These are phyloP conservation scores for Sesia bembeciformis DNA, from an alignment of 2,888 invertebrate genomes.

Conservation along the genomic window DNA sequence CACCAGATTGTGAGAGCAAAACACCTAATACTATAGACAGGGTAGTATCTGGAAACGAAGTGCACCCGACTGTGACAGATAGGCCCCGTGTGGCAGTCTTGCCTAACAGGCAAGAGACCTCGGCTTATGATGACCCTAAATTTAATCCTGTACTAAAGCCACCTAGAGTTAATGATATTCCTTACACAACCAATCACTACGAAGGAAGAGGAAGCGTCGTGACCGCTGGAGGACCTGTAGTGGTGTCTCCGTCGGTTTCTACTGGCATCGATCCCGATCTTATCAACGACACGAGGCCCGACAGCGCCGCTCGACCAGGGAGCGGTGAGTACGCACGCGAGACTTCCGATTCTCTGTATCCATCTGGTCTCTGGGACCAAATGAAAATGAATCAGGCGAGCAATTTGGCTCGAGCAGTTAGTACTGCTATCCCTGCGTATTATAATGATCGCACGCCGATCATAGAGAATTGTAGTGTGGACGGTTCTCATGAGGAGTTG, in stretches of 20 bases:
- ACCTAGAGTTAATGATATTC: constrained; percentile 78
- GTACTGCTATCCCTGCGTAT: constrained; percentile 73
- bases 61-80: constrained; percentile 59
- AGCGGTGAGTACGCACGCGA: constrained; percentile 88
- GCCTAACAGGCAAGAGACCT: constrained; percentile 65
- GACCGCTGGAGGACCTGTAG: constrained; percentile 77
- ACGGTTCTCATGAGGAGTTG: constrained; percentile 75
- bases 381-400: constrained; percentile 63
- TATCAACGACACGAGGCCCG: constrained; percentile 86
- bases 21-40: constrained; percentile 83
- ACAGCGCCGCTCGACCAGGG: constrained; percentile 73
- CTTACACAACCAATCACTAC: constrained; percentile 80
- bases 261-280: constrained; percentile 88
- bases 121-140: constrained; percentile 51
- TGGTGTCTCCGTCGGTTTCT: constrained; percentile 83
- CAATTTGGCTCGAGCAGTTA: constrained; percentile 74
- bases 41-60: constrained; percentile 77
- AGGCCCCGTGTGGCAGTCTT: constrained; percentile 74
- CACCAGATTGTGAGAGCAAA: constrained; percentile 83
- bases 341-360: constrained; percentile 83
- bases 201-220: constrained; percentile 80
- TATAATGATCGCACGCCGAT: constrained; percentile 86
- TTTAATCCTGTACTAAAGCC: constrained; percentile 83
- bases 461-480: constrained; percentile 76
- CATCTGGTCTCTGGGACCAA: constrained; percentile 86